Percentiles rank a stretch among this genome's conserved stretches.
phyloP scores from a whole-genome alignment of 2,797 vertebrate genomes.

The Myotis pilosus region DNA sequence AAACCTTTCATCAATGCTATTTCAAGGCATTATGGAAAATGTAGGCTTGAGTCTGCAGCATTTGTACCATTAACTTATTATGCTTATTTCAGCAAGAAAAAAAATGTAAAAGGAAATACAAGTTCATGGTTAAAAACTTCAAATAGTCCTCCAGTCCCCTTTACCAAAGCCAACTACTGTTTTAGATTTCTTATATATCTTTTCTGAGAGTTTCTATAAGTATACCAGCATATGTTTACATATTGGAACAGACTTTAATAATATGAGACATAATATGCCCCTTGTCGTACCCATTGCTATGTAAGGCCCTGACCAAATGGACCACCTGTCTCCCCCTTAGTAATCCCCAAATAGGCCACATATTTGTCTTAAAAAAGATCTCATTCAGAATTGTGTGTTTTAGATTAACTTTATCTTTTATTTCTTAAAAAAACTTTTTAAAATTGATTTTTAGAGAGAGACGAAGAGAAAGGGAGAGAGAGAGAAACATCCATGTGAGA shows the following conservation, averaged over 20 bases:
- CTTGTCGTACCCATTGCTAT: neutral
- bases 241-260: neutral
- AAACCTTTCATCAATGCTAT: neutral
- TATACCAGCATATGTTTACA: neutral
- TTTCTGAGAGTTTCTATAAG: neutral
- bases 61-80: neutral
- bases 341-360: neutral
- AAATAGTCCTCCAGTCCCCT: neutral
- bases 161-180: neutral
- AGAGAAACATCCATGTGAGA: too few species aligned
- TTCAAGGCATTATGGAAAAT: neutral
- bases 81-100: constrained; percentile 40
- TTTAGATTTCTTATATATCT: neutral
- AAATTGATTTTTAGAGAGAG: too few species aligned
- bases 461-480: too few species aligned
- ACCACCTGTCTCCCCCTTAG: neutral
- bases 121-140: neutral
- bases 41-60: neutral
- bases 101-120: neutral
- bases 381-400: neutral
- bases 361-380: constrained; percentile 1
- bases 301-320: neutral
- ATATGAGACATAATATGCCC: neutral
- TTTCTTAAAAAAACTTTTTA: too few species aligned
- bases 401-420: neutral